Evolutionary conservation across 2,113 vertebrate genomes (phyloP).

Genomic region (Gorsachius goisagi): DNA sequence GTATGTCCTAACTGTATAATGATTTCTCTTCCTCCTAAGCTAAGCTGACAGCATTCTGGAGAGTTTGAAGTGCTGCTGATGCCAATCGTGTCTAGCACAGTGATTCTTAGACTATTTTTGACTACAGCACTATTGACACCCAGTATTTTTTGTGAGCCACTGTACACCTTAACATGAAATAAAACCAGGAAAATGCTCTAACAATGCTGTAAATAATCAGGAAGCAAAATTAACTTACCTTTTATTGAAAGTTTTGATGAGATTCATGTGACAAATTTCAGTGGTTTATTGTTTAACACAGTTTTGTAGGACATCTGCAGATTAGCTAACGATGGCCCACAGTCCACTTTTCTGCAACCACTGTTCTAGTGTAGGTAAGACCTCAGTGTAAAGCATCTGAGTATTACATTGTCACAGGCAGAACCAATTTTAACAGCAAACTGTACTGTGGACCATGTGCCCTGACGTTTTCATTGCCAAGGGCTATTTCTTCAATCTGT

Average conservation of each 20-base stretch:
- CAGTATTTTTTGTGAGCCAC: background rate
- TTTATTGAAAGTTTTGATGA: background rate
- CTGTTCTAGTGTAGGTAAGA: background rate
- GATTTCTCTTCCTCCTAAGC: background rate
- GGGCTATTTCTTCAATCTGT: background rate
- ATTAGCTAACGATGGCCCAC: background rate
- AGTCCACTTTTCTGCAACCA: background rate
- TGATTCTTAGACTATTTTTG: background rate
- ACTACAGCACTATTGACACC: background rate
- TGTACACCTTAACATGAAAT: background rate
- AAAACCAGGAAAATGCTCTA: background rate
- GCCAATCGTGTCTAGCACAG: background rate
- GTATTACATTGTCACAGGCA: background rate
- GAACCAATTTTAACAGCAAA: background rate
- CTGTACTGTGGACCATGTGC: fast-evolving
- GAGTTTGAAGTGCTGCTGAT: background rate
- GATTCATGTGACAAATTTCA: background rate
- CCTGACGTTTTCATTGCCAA: background rate
- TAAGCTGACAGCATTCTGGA: slow-evolving; percentile 6
- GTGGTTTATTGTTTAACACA: background rate
- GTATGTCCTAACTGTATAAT: background rate
- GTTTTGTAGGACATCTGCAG: background rate
- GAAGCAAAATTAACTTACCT: background rate
- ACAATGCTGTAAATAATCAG: background rate
- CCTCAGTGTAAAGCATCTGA: background rate